Evolutionary conservation across 2,888 invertebrate species (phyloP), one percentile per base, ranked within the genome.

Genomic region (Erannis defoliaria): DNA sequence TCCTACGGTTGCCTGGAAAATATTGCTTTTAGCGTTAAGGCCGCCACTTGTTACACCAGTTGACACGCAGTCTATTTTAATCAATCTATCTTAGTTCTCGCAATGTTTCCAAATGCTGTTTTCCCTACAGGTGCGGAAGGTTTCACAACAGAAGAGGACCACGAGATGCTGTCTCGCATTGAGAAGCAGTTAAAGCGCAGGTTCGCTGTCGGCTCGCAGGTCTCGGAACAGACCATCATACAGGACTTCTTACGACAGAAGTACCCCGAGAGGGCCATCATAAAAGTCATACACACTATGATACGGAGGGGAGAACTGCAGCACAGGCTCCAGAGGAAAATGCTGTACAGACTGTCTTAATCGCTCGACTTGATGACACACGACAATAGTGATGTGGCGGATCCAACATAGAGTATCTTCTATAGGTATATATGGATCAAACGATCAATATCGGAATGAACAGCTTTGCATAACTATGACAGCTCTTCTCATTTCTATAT

Each of bases 141-240:
- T 8, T 99, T 99, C 83, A 98, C 99, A 0, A 96, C 98, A 0
- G 97, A 97, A 75, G 98, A 98, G 85, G 99, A 99, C 85, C 97
- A 98, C 76, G 98, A 99, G 80, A 95, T 96, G 85, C 84, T 99
- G 33, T 94, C 95, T 38, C 95, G 98, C 5, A 96, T 99, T 67
- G 99, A 99, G 85, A 97, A 96, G 78, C 99, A 99, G 84, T 85
- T 99, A 61, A 99, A 99, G 89, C 95, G 97, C 55, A 94, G 99
- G 61, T 99, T 99, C 86, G 97, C 98, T 0, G 96, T 99, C 67
- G 99, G 99, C n/a, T 97, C 98, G 0, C 98, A 98, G 89, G 98
- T 99, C 0, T 98, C 99, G 0, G 98, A 99, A 82, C 97, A 98
- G 81, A 97, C 96, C 68, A 98, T 99, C 70, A 94, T 99, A 29